Evolutionary conservation across 2,888 invertebrate species (phyloP).

Genomic region (Thera britannica): DNA sequence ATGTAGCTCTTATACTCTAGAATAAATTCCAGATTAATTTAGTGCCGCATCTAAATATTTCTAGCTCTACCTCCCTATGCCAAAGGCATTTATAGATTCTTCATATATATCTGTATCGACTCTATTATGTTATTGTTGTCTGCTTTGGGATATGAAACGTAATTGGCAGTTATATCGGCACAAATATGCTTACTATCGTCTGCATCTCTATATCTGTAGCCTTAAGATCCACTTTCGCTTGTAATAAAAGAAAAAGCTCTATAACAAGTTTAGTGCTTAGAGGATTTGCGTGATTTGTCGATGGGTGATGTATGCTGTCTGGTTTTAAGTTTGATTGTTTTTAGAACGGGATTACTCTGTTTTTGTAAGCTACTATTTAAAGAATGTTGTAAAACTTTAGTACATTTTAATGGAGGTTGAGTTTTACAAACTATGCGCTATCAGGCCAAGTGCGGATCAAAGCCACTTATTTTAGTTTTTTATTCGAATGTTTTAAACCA

Average conservation of each 20-base stretch:
- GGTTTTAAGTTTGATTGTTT: constrained; percentile 26
- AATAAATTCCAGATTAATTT: not conserved
- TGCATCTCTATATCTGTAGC: constrained; percentile 26
- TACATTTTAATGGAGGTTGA: not conserved
- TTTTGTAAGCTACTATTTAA: constrained; percentile 3
- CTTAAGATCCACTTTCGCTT: constrained; percentile 39
- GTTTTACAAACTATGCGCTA: no score
- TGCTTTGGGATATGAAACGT: constrained; percentile 68
- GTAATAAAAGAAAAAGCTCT: not conserved
- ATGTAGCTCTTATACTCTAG: no score
- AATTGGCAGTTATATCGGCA: constrained; percentile 68
- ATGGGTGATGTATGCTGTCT: constrained; percentile 39
- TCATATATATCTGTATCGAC: constrained; percentile 82
- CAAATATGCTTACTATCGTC: constrained; percentile 50
- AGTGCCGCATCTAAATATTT: constrained; percentile 48
- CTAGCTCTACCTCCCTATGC: constrained; percentile 57
- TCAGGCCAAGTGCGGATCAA: no score
- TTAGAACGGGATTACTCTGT: not conserved
- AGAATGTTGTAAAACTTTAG: not conserved
- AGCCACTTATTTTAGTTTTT: no score
- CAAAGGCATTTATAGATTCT: constrained; percentile 83
- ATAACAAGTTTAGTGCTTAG: constrained; percentile 15
- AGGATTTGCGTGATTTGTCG: constrained; percentile 35
- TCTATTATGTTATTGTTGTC: constrained; percentile 80
- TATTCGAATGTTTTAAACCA: no score